phyloP scores from a whole-genome alignment of 2,888 invertebrate species.

The Hirtodrosophila confusa region DNA sequence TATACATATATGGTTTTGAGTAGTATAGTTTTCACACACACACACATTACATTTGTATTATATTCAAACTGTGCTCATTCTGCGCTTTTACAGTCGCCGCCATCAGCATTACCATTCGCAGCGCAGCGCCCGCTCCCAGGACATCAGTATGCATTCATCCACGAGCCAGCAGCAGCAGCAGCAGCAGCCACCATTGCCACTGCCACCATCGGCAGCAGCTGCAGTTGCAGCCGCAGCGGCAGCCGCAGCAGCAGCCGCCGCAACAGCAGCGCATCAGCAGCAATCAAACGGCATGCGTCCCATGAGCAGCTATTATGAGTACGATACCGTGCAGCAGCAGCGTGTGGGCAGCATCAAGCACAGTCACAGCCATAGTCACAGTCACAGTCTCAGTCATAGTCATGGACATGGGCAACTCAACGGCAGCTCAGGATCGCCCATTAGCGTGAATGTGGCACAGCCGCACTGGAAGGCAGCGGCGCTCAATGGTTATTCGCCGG shows the following conservation, averaged over 20 bases:
- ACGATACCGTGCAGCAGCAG: conserved; percentile 90
- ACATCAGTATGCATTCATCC: conserved; percentile 81
- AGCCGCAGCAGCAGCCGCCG: conserved; percentile 61
- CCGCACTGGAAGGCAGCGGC: conserved; percentile 83
- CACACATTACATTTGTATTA: conserved; percentile 39
- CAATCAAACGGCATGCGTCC: conserved; percentile 85
- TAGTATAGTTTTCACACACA: conserved; percentile 2
- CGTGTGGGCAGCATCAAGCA: conserved; percentile 85
- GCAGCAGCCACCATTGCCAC: conserved; percentile 27
- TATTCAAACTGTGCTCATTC: conserved; percentile 12
- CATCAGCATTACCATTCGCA: conserved; percentile 89
- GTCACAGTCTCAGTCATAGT: conserved; percentile 74
- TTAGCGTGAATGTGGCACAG: conserved; percentile 66
- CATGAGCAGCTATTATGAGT: conserved; percentile 93
- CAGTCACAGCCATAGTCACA: conserved; percentile 77
- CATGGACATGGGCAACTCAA: conserved; percentile 49
- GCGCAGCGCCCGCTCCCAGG: conserved; percentile 86
- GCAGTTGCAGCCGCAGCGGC: conserved; percentile 81
- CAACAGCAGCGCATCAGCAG: conserved; percentile 33
- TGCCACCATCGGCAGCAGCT: conserved; percentile 13
- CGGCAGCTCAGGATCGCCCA: conserved; percentile 72
- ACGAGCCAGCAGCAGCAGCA: conserved; percentile 44
- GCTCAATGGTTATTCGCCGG: conserved; percentile 82
- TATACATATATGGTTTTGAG: conserved; percentile 7
- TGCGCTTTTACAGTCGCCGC: conserved; percentile 85